Evolutionary conservation across 2,113 vertebrate genomes (phyloP).

Genomic region (Carlito syrichta): DNA sequence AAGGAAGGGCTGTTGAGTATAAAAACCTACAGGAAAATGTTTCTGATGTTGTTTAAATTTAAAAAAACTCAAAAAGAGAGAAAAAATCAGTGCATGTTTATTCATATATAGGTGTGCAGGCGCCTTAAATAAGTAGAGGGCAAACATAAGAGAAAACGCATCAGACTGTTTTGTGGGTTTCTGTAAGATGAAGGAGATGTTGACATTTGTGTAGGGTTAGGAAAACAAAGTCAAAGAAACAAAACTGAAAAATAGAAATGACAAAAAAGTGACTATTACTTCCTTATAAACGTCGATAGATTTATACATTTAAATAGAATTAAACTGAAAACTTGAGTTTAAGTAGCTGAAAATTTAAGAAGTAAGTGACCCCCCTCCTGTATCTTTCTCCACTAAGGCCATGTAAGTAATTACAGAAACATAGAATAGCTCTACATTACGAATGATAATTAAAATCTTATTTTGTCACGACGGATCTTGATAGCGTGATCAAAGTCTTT

Average conservation of each 20-base stretch:
- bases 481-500: not conserved
- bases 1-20: not conserved
- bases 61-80: not conserved
- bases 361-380: not conserved
- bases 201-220: not conserved
- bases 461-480: conserved; percentile 6
- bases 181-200: not conserved
- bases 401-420: not conserved
- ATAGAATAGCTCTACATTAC: not conserved
- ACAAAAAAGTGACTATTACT: not conserved
- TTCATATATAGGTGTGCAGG: not conserved
- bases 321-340: not conserved
- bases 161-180: not conserved
- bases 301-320: not conserved
- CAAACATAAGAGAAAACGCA: not conserved
- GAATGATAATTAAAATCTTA: conserved; percentile 17
- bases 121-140: not conserved
- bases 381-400: not conserved
- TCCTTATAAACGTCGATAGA: not conserved
- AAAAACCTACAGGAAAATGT: not conserved
- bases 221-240: not conserved
- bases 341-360: not conserved
- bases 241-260: not conserved
- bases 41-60: not conserved
- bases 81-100: not conserved